Evolutionary conservation across 2,797 vertebrate species (phyloP).

Genomic region (Kryptopterus vitreolus): DNA sequence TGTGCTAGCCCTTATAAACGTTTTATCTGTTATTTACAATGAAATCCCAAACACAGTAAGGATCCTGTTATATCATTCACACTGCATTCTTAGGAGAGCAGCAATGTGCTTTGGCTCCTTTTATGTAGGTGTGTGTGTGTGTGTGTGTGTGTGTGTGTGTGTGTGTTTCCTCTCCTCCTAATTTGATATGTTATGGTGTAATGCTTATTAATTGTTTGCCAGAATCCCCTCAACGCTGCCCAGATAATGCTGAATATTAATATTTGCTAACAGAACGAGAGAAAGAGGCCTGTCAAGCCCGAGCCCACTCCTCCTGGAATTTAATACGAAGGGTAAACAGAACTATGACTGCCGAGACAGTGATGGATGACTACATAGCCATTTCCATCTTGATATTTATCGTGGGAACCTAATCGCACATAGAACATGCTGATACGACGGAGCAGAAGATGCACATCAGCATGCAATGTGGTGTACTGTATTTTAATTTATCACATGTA

Average conservation of each 20-base stretch:
- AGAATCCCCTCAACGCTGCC: conserved; percentile 32
- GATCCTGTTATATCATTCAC: conserved; percentile 8
- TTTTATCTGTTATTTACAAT: background rate
- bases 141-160: background rate
- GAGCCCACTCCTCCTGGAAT: conserved; percentile 8
- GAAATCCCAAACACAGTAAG: background rate
- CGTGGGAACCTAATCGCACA: conserved; percentile 13
- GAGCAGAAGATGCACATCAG: background rate
- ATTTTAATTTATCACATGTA: conserved; percentile 9
- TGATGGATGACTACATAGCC: conserved; percentile 35
- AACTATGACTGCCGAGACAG: conserved; percentile 3
- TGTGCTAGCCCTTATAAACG: background rate
- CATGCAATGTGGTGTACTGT: background rate
- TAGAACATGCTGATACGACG: conserved; percentile 6
- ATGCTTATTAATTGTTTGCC: conserved; percentile 50
- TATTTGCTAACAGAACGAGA: conserved; percentile 37
- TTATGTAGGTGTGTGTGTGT: conserved; percentile 1
- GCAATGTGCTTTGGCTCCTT: conserved; percentile 26
- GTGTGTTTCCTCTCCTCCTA: conserved; percentile 25
- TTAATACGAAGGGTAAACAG: conserved; percentile 27
- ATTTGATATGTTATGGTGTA: conserved; percentile 50
- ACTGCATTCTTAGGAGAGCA: background rate
- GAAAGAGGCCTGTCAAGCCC: conserved; percentile 9
- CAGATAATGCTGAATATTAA: conserved; percentile 42
- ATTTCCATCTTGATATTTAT: conserved; percentile 14